Conservation (phyloP, 2,797 vertebrate genomes). For the Pteropus rufus region DNA sequence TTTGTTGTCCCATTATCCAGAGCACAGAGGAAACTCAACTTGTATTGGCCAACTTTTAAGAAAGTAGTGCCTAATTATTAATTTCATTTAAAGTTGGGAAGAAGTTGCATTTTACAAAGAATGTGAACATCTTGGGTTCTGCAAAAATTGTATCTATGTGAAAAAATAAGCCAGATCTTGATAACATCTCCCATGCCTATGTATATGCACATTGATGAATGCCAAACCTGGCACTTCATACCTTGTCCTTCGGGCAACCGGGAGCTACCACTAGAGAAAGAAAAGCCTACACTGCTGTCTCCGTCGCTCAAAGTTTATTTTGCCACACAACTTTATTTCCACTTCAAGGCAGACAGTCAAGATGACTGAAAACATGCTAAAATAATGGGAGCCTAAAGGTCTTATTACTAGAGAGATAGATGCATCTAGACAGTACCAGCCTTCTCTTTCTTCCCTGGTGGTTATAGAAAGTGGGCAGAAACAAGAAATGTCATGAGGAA, state of each 20-base stretch:
- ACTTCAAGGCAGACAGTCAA: background rate
- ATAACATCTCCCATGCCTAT: background rate
- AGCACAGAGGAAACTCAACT: background rate
- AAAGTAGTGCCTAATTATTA: background rate
- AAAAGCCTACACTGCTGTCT: background rate
- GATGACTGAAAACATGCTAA: slow-evolving; percentile 16
- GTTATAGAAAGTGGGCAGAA: no score
- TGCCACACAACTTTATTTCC: background rate
- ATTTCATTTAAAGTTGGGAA: background rate
- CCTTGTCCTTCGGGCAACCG: background rate
- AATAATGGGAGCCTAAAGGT: background rate
- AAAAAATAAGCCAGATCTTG: background rate
- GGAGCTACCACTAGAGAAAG: no score
- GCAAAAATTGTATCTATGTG: background rate
- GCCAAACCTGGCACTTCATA: background rate
- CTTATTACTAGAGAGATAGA: background rate
- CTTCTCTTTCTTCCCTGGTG: background rate
- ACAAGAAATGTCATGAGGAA: no score
- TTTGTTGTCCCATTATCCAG: background rate
- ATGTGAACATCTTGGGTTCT: background rate
- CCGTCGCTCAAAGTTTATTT: background rate
- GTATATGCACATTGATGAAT: background rate
- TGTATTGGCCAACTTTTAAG: background rate
- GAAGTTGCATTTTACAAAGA: background rate
- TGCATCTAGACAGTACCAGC: background rate